phyloP scores from a whole-genome alignment of 2,113 vertebrate genomes.

The Colaptes auratus region DNA sequence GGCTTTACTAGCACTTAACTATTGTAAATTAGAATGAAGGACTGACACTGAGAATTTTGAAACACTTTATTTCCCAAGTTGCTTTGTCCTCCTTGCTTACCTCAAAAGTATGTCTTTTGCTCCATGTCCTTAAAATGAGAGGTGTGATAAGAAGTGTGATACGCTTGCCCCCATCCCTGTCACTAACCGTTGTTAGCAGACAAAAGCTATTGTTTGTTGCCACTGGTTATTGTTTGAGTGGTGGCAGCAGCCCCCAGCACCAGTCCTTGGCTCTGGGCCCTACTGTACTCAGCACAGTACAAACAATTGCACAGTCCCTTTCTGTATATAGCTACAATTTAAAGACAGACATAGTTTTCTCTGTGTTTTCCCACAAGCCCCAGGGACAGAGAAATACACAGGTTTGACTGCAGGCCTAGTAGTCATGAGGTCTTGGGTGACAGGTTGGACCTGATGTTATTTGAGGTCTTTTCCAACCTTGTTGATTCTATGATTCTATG shows the following conservation, averaged over 20 bases:
- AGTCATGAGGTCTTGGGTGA: no score
- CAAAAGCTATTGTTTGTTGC: conserved; percentile 49
- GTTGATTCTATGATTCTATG: no score
- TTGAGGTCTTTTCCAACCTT: no score
- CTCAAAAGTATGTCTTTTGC: background rate
- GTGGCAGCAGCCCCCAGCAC: background rate
- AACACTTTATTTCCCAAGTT: background rate
- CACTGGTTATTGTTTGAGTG: background rate
- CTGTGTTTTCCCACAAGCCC: background rate
- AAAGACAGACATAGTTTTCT: background rate
- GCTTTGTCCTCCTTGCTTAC: background rate
- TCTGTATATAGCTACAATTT: background rate
- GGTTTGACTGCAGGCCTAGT: background rate
- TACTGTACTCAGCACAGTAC: background rate
- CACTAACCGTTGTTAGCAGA: background rate
- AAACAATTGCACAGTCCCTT: background rate
- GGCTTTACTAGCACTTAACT: background rate
- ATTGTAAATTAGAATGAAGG: background rate
- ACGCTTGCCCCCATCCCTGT: background rate
- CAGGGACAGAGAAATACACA: background rate
- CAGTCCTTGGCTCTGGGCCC: background rate
- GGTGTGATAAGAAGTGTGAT: fast-evolving
- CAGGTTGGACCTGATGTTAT: no score
- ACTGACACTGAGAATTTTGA: background rate
- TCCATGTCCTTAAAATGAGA: background rate